Evolutionary conservation across 2,797 vertebrate species (phyloP).

Genomic region (Micrastur ruficollis): DNA sequence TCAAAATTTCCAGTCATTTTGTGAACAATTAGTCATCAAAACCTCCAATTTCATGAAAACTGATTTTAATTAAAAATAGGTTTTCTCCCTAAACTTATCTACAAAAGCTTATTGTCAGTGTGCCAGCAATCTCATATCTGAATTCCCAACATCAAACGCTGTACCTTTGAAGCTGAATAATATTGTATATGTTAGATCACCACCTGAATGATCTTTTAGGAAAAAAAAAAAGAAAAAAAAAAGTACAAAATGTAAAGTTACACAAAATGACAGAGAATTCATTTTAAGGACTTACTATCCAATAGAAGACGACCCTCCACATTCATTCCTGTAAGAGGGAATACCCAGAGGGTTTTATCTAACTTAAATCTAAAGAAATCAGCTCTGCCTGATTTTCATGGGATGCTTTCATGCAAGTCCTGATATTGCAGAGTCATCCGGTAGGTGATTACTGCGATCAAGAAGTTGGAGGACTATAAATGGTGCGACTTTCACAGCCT

Average conservation of each 20-base stretch:
- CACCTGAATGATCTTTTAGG: neutral
- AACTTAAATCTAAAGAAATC: neutral
- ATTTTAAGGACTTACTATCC: neutral
- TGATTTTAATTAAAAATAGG: conserved; percentile 43
- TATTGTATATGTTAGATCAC: neutral
- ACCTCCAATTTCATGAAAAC: conserved; percentile 18
- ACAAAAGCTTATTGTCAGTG: neutral
- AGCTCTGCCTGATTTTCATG: neutral
- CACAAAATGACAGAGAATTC: neutral
- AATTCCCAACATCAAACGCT: neutral
- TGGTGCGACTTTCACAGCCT: neutral
- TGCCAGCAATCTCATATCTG: neutral
- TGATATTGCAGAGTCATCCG: neutral
- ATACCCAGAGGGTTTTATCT: neutral
- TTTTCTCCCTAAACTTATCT: neutral
- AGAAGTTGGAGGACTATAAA: neutral
- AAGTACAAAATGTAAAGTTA: neutral
- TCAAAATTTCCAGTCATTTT: neutral
- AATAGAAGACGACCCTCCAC: neutral
- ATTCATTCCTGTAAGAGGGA: neutral
- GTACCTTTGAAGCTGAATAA: neutral
- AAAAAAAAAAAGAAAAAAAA: neutral
- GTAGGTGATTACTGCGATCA: neutral
- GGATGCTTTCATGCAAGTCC: neutral
- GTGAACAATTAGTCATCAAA: conserved; percentile 18